Percentiles rank a stretch among this genome's conserved stretches.
phyloP scores from a whole-genome alignment of 1,140 invertebrate genomes.

The Triops longicaudatus region DNA sequence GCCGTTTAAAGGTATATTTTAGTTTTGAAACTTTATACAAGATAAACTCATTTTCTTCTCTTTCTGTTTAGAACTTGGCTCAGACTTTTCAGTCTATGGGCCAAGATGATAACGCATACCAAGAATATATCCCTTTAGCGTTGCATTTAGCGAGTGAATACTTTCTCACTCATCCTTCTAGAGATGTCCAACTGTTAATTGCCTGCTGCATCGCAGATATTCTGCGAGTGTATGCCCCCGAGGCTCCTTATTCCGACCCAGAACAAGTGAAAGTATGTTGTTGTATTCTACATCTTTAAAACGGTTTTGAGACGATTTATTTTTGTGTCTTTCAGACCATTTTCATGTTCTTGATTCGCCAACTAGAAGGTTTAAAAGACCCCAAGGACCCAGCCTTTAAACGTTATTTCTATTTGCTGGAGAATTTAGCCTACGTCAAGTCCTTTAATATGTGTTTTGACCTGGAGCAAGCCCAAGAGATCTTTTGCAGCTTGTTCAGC shows the following conservation, averaged over 20 bases:
- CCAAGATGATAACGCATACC: slow-evolving; percentile 88
- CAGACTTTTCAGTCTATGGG: slow-evolving; percentile 93
- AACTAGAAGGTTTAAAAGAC: slow-evolving; percentile 85
- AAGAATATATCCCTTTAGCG: slow-evolving; percentile 88
- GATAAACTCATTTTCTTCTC: slow-evolving; percentile 14
- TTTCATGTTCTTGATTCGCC: slow-evolving; percentile 91
- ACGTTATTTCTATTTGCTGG: slow-evolving; percentile 88
- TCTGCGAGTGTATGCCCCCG: slow-evolving; percentile 93
- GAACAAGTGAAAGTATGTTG: slow-evolving; percentile 68
- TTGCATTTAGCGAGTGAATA: slow-evolving; percentile 85
- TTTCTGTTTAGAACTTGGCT: slow-evolving; percentile 60
- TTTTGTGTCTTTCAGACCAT: slow-evolving; percentile 57
- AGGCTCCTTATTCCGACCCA: slow-evolving; percentile 92
- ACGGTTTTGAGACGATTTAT: neutral
- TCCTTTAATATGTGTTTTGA: slow-evolving; percentile 99
- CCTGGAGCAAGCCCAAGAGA: slow-evolving; percentile 92
- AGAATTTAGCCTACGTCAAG: slow-evolving; percentile 96
- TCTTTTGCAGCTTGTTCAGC: slow-evolving; percentile 86
- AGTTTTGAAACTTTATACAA: slow-evolving; percentile 31
- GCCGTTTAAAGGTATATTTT: slow-evolving; percentile 73
- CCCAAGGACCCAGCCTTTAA: slow-evolving; percentile 96
- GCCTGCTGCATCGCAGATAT: slow-evolving; percentile 97
- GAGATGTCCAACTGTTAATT: slow-evolving; percentile 87
- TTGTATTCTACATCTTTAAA: neutral
- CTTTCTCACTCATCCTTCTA: slow-evolving; percentile 79